A percentile compares a stretch with the other conserved stretches of the same genome.
phyloP scores from a whole-genome alignment of 1,140 invertebrate genomes.

The Rhagoletis pomonella region DNA sequence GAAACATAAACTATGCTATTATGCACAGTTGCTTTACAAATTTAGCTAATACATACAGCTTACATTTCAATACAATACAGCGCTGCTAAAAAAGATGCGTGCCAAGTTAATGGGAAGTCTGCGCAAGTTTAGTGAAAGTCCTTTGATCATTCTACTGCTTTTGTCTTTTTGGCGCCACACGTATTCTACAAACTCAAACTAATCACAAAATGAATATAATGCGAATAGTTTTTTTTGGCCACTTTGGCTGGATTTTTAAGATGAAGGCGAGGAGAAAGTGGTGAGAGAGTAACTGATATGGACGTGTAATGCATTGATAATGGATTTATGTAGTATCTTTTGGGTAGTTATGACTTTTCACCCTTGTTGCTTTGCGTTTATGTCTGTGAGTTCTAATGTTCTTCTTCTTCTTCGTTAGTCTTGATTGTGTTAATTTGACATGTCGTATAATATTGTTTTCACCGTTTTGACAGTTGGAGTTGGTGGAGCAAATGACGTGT shows the following conservation, averaged over 20 bases:
- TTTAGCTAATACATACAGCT: not conserved
- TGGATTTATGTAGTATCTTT: not conserved
- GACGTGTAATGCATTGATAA: not conserved
- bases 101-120: not conserved
- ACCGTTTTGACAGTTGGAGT: too few relatives aligned
- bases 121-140: too few relatives aligned
- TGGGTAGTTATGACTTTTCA: not conserved
- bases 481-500: not conserved
- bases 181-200: not conserved
- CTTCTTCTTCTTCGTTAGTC: not conserved
- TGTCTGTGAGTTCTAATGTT: not conserved
- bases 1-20: not conserved
- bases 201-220: not conserved
- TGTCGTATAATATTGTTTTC: too few relatives aligned
- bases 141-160: not conserved
- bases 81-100: not conserved
- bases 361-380: not conserved
- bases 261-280: not conserved
- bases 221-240: conserved; percentile 5
- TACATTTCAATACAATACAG: not conserved
- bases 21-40: not conserved
- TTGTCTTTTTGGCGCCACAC: not conserved
- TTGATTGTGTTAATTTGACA: not conserved
- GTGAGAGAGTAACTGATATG: not conserved
- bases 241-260: not conserved